Percentiles rank a stretch among this genome's conserved stretches.
Evolutionary conservation across 2,888 invertebrate species (phyloP).

Genomic region (Harpagoxenus sublaevis): DNA sequence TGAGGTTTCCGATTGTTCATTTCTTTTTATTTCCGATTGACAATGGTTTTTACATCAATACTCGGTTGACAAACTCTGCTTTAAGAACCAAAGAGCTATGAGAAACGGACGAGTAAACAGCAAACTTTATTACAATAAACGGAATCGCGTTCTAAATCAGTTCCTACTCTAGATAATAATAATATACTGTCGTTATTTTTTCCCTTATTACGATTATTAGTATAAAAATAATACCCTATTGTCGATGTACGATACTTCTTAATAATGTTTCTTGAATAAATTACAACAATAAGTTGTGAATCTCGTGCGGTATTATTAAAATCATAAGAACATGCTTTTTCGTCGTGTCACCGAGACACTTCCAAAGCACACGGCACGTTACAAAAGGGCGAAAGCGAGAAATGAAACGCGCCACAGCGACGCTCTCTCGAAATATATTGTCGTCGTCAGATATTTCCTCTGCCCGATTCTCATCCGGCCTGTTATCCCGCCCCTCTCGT

Average conservation of each 20-base stretch:
- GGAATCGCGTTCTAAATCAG: not conserved
- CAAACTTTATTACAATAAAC: slow-evolving; percentile 22
- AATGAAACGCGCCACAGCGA: not conserved
- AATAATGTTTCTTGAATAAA: not conserved
- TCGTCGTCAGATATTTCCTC: slow-evolving; percentile 40
- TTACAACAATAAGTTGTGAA: not conserved
- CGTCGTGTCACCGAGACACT: not conserved
- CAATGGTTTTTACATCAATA: slow-evolving; percentile 10
- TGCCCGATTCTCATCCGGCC: slow-evolving; percentile 37
- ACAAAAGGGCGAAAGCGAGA: slow-evolving; percentile 26
- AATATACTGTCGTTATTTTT: not conserved
- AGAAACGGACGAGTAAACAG: not conserved
- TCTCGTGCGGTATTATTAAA: not conserved
- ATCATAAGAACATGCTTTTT: not conserved
- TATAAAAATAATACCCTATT: not conserved
- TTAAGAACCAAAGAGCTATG: not conserved
- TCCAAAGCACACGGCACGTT: not conserved
- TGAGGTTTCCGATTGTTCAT: slow-evolving; percentile 40
- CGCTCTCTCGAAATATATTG: slow-evolving; percentile 47
- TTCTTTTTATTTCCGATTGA: slow-evolving; percentile 37
- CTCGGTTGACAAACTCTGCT: not conserved
- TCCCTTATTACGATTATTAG: not conserved
- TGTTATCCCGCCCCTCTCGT: slow-evolving; percentile 19
- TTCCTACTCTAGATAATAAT: slow-evolving; percentile 1
- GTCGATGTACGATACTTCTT: not conserved